phyloP scores from a whole-genome alignment of 2,888 invertebrate genomes.

The Thalpophila matura region DNA sequence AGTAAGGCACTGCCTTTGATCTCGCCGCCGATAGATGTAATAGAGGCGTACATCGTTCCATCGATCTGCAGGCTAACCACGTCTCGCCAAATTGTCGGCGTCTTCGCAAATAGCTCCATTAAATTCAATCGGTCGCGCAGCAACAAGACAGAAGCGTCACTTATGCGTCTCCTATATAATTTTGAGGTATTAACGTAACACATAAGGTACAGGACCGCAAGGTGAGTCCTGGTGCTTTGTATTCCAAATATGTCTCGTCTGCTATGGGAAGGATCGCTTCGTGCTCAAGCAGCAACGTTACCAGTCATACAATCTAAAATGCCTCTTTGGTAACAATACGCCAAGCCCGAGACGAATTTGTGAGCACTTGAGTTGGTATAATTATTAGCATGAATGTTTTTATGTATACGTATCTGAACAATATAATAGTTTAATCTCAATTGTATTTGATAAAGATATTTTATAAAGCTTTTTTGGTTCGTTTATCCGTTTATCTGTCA shows the following conservation, averaged over 20 bases:
- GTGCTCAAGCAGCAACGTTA: conserved; percentile 52
- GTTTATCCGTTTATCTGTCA: background rate
- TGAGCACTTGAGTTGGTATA: conserved; percentile 34
- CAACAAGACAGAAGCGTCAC: conserved; percentile 82
- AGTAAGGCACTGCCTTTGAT: conserved; percentile 64
- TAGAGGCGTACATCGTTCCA: conserved; percentile 55
- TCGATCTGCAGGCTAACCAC: conserved; percentile 75
- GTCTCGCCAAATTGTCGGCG: conserved; percentile 79
- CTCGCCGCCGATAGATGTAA: conserved; percentile 68
- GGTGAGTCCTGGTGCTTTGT: conserved; percentile 68
- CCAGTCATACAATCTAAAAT: conserved; percentile 58
- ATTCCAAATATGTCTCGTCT: conserved; percentile 73
- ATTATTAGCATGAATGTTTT: conserved; percentile 26
- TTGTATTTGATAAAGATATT: conserved; percentile 6
- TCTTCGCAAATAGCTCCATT: conserved; percentile 83
- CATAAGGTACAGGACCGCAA: conserved; percentile 62
- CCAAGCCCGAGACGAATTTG: conserved; percentile 35
- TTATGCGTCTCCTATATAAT: conserved; percentile 81
- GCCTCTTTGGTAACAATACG: conserved; percentile 43
- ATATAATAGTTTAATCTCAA: conserved; percentile 24
- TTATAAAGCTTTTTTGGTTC: background rate
- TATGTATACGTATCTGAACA: conserved; percentile 30
- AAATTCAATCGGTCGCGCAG: conserved; percentile 83
- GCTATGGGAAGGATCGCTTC: conserved; percentile 28
- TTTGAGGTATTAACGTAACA: conserved; percentile 80